These are phyloP conservation scores for Phrynocephalus versicolor DNA, from an alignment of 2,113 vertebrate species.

Conservation along the genomic window DNA sequence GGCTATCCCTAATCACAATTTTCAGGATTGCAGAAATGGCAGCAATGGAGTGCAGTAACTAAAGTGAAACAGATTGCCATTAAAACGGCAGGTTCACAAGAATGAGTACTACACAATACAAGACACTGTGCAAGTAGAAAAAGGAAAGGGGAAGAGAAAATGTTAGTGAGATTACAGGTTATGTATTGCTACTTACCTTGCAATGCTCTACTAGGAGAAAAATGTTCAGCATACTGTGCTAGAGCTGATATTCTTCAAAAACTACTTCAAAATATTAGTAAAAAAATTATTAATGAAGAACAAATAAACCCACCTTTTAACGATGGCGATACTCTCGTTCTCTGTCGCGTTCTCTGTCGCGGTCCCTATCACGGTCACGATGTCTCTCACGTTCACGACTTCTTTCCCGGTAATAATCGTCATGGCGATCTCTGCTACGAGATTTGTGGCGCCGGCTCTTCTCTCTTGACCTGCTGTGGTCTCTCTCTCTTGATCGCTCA, in stretches of 20 bases:
- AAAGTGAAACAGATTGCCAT: not conserved
- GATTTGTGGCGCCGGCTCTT: constrained; percentile 97
- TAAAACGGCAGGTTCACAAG: constrained; percentile 52
- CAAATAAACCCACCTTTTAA: constrained; percentile 85
- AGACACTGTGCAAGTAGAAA: constrained; percentile 49
- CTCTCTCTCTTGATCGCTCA: constrained; percentile 96
- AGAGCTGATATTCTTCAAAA: constrained; percentile 55
- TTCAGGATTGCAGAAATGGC: not conserved
- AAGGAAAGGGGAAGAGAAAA: constrained; percentile 1
- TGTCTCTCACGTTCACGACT: constrained; percentile 95
- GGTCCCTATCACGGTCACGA: constrained; percentile 91
- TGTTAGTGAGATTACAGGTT: constrained; percentile 43
- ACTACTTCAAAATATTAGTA: constrained; percentile 53
- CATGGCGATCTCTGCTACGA: constrained; percentile 94
- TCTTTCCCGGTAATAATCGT: constrained; percentile 97
- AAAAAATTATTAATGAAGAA: not conserved
- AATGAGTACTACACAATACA: constrained; percentile 45
- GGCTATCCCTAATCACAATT: not conserved
- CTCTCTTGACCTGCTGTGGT: constrained; percentile 97
- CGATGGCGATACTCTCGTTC: constrained; percentile 96
- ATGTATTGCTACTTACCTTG: constrained; percentile 74
- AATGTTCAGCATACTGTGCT: constrained; percentile 60
- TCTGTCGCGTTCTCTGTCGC: constrained; percentile 91
- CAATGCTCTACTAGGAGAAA: constrained; percentile 59
- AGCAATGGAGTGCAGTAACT: not conserved